These are phyloP conservation scores for Gymnothorax javanicus DNA, from an alignment of 2,797 vertebrate genomes.

Conservation along the genomic window DNA sequence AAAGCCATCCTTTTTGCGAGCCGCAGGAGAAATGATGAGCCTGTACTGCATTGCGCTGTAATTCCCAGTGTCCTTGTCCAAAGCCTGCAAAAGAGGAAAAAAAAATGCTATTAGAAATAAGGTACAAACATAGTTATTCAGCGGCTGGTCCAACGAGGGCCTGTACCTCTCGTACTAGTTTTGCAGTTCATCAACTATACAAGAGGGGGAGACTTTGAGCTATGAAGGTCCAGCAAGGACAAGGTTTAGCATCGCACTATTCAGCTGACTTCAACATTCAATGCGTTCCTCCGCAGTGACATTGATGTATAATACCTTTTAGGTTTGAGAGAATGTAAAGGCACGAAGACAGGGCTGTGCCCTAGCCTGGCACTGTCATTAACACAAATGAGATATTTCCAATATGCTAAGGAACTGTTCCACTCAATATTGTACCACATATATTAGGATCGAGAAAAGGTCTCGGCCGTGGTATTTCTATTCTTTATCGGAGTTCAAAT, in stretches of 20 bases:
- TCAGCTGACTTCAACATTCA: constrained; percentile 39
- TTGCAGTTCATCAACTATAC: constrained; percentile 17
- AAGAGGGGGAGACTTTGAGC: constrained; percentile 44
- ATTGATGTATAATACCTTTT: constrained; percentile 51
- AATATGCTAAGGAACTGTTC: constrained; percentile 39
- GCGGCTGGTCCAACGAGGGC: not conserved
- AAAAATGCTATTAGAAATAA: constrained; percentile 32
- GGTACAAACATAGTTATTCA: constrained; percentile 4
- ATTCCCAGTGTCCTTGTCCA: constrained; percentile 94
- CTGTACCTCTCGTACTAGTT: not conserved
- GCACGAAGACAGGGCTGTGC: constrained; percentile 31
- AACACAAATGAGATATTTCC: constrained; percentile 52
- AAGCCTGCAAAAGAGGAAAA: constrained; percentile 71
- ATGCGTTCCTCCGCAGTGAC: constrained; percentile 42
- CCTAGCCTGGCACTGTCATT: constrained; percentile 36
- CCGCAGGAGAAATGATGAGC: constrained; percentile 82
- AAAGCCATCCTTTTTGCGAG: constrained; percentile 90
- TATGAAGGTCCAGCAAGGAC: constrained; percentile 5
- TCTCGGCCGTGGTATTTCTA: not conserved
- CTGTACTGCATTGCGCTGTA: constrained; percentile 90
- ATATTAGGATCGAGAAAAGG: constrained; percentile 22
- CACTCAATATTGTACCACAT: constrained; percentile 33
- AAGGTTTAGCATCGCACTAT: constrained; percentile 13
- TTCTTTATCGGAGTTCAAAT: constrained; percentile 23
- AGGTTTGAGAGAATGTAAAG: constrained; percentile 27